These are phyloP conservation scores for Aphyosemion australe DNA, from an alignment of 2,113 vertebrate species.

Conservation along the genomic window DNA sequence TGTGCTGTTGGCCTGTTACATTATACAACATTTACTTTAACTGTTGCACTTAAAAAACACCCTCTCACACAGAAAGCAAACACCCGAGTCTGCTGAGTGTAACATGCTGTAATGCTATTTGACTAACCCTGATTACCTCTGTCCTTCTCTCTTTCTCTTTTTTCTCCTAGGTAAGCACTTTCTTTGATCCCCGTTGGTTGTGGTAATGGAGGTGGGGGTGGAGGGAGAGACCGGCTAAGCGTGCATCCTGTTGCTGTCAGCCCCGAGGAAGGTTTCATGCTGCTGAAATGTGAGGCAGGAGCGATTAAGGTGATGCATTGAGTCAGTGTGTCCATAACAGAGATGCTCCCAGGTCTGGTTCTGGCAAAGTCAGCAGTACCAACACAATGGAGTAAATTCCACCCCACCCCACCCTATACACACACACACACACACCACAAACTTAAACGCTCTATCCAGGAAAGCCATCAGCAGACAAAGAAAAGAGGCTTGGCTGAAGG, in stretches of 20 bases:
- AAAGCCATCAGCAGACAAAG: slow-evolving; percentile 18
- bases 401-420: not conserved
- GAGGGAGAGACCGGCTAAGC: slow-evolving; percentile 23
- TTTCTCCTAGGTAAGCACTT: slow-evolving; percentile 80
- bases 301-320: slow-evolving; percentile 74
- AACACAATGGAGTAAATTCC: slow-evolving; percentile 40
- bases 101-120: slow-evolving; percentile 29
- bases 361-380: slow-evolving; percentile 50
- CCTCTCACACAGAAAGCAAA: not conserved
- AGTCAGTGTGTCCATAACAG: slow-evolving; percentile 42
- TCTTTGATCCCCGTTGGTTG: slow-evolving; percentile 55
- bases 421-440: not conserved
- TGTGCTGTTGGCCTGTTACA: not conserved
- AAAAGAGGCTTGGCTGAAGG: slow-evolving; percentile 4
- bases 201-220: slow-evolving; percentile 49
- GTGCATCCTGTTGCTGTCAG: slow-evolving; percentile 60
- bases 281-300: slow-evolving; percentile 64
- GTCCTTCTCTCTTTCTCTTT: slow-evolving; percentile 35
- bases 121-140: slow-evolving; percentile 43
- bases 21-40: not conserved
- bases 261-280: slow-evolving; percentile 54
- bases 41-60: not conserved
- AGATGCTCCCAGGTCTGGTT: slow-evolving; percentile 41
- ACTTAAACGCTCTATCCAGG: slow-evolving; percentile 14
- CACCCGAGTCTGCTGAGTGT: slow-evolving; percentile 13